Conservation (phyloP, 1,140 invertebrate genomes). For the Zaprionus inermis region DNA sequence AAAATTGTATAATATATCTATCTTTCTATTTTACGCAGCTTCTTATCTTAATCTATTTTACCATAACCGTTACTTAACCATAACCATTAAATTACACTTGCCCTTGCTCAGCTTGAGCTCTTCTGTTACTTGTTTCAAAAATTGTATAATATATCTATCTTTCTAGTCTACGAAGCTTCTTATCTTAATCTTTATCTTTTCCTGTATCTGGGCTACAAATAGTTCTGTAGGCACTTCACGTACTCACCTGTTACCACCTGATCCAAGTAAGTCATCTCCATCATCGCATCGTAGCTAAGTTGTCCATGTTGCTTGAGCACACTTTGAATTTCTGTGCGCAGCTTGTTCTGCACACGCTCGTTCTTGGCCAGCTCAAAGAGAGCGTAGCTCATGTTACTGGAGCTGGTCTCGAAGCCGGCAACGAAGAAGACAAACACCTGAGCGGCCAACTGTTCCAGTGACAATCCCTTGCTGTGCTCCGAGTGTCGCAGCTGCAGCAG, state of each 20-base stretch:
- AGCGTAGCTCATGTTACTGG: slow-evolving; percentile 84
- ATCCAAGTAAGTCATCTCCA: slow-evolving; percentile 80
- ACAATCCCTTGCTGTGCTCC: slow-evolving; percentile 30
- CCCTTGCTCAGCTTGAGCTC: too few species aligned
- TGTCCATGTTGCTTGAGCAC: slow-evolving; percentile 83
- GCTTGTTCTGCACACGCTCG: slow-evolving; percentile 85
- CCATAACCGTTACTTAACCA: too few species aligned
- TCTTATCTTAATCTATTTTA: too few species aligned
- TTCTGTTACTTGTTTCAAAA: too few species aligned
- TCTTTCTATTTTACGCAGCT: too few species aligned
- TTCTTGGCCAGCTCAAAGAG: slow-evolving; percentile 85
- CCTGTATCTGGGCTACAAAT: too few species aligned
- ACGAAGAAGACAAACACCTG: slow-evolving; percentile 85
- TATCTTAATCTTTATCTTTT: neutral
- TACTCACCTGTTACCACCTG: slow-evolving; percentile 66
- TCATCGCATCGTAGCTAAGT: slow-evolving; percentile 74
- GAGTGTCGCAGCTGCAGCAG: slow-evolving; percentile 84
- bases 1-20: too few species aligned
- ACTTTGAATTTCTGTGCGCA: slow-evolving; percentile 83
- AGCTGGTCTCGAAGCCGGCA: slow-evolving; percentile 87
- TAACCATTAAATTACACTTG: too few species aligned
- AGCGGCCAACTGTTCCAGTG: slow-evolving; percentile 67
- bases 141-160: neutral
- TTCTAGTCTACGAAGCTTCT: neutral
- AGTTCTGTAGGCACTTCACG: neutral